phyloP scores from a whole-genome alignment of 2,797 vertebrate species.

The Clarias laeviceps region DNA sequence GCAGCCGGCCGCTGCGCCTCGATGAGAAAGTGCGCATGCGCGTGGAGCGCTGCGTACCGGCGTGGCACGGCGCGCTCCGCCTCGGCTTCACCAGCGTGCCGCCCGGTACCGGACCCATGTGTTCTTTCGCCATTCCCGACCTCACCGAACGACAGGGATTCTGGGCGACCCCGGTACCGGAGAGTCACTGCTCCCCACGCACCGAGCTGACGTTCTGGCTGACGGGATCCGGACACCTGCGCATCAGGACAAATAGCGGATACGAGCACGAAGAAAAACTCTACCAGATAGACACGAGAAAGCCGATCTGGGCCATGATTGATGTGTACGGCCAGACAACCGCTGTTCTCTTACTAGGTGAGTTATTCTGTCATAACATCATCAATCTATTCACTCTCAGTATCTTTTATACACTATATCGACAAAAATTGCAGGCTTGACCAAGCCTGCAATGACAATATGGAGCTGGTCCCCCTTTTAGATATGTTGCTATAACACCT shows the following conservation, averaged over 20 bases:
- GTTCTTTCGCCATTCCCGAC: slow-evolving; percentile 74
- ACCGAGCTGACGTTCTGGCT: slow-evolving; percentile 78
- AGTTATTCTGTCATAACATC: slow-evolving; percentile 39
- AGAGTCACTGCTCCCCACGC: slow-evolving; percentile 48
- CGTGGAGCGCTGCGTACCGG: slow-evolving; percentile 42
- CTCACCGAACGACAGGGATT: slow-evolving; percentile 69
- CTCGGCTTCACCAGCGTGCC: slow-evolving; percentile 80
- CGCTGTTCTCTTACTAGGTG: slow-evolving; percentile 75
- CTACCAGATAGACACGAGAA: slow-evolving; percentile 56
- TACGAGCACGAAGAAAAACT: slow-evolving; percentile 39
- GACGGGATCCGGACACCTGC: slow-evolving; percentile 61
- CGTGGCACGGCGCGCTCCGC: slow-evolving; percentile 76
- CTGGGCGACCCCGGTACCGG: slow-evolving; percentile 67
- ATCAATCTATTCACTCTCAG: background rate
- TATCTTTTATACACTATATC: too few relatives aligned
- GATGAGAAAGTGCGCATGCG: slow-evolving; percentile 71
- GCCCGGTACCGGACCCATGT: slow-evolving; percentile 65
- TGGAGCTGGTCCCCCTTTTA: too few relatives aligned
- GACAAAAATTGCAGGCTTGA: background rate
- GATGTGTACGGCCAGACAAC: slow-evolving; percentile 82
- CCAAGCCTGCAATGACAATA: too few relatives aligned
- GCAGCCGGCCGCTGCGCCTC: slow-evolving; percentile 67
- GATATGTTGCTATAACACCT: too few relatives aligned
- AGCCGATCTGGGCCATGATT: slow-evolving; percentile 81
- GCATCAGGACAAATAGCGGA: slow-evolving; percentile 1